A percentile compares a stretch with the other conserved stretches of the same genome.
These are phyloP conservation scores for Rhynchotus rufescens DNA, from an alignment of 2,797 vertebrate species.

Conservation along the genomic window DNA sequence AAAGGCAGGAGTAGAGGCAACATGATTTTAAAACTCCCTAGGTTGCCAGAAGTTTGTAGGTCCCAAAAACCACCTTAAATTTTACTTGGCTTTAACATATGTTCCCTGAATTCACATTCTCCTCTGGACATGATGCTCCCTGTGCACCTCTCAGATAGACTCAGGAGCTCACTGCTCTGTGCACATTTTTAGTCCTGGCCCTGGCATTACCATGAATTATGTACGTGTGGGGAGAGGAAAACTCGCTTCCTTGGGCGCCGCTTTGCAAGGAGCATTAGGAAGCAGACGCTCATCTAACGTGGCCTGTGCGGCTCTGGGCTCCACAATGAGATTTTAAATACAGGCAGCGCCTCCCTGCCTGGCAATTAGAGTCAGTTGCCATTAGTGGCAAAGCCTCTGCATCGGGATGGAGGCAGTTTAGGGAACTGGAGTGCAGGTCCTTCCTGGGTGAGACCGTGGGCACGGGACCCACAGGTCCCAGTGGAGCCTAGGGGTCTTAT, in stretches of 20 bases:
- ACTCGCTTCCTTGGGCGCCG: background rate
- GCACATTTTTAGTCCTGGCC: background rate
- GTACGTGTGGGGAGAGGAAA: background rate
- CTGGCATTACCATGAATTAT: background rate
- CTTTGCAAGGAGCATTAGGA: background rate
- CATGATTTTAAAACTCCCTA: background rate
- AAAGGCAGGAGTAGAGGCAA: background rate
- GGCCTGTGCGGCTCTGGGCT: background rate
- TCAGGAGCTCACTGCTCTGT: background rate
- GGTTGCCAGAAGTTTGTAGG: background rate
- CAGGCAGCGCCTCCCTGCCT: background rate
- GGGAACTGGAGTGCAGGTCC: background rate
- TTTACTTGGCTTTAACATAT: background rate
- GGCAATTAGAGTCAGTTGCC: background rate
- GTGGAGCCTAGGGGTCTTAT: background rate
- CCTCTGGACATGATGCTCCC: background rate
- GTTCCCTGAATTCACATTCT: background rate
- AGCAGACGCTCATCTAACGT: background rate
- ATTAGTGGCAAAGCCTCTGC: background rate
- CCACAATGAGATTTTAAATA: background rate
- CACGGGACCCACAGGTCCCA: background rate
- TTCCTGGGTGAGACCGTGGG: background rate
- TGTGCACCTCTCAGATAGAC: background rate
- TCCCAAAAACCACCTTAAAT: background rate
- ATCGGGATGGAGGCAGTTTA: too few relatives aligned